A percentile compares a stretch with the other conserved stretches of the same genome.
These are phyloP conservation scores for Carapus acus DNA, from an alignment of 2,797 vertebrate genomes.

Conservation along the genomic window DNA sequence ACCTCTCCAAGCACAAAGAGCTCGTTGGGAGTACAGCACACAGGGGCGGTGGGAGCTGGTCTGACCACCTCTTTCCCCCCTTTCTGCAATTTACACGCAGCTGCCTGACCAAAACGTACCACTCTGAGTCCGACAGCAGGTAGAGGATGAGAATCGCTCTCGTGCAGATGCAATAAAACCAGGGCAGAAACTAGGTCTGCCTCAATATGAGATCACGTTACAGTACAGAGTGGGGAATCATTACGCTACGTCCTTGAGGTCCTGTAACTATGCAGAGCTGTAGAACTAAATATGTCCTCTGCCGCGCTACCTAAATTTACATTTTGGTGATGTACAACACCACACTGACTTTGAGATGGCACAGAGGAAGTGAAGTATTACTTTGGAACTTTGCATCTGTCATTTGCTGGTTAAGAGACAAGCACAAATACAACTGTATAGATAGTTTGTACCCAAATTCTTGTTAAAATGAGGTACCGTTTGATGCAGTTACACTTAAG, in stretches of 20 bases:
- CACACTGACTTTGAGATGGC: background rate
- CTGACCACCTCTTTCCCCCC: no score
- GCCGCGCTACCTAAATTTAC: background rate
- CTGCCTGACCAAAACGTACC: no score
- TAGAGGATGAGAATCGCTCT: background rate
- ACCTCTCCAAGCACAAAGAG: no score
- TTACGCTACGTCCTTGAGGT: slow-evolving; percentile 1
- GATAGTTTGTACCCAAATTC: no score
- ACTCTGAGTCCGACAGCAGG: background rate
- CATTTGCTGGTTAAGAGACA: no score
- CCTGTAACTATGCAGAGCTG: slow-evolving; percentile 1
- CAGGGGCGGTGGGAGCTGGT: no score
- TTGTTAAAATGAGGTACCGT: no score
- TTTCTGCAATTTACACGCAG: no score
- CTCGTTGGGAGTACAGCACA: no score
- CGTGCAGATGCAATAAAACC: slow-evolving; percentile 5
- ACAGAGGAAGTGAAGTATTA: background rate
- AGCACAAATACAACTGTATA: no score
- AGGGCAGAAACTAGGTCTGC: background rate
- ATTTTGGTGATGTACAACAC: background rate
- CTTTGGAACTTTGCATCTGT: no score
- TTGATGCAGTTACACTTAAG: no score
- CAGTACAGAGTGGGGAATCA: slow-evolving; percentile 2
- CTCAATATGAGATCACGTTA: slow-evolving; percentile 5
- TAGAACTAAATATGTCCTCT: slow-evolving; percentile 3